Conservation (phyloP, 2,888 invertebrate species). For the Ochropacha duplaris region DNA sequence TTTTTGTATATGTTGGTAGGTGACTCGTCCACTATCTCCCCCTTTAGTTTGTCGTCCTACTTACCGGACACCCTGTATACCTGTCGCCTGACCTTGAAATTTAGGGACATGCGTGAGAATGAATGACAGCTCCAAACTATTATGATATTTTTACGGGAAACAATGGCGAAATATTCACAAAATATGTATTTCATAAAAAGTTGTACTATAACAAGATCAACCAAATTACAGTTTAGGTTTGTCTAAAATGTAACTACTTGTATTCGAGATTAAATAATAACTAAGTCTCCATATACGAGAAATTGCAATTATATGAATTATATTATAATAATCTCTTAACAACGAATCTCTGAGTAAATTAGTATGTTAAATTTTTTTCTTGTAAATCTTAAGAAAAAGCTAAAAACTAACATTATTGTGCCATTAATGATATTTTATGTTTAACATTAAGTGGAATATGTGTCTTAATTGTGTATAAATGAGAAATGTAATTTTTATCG, state of each 20-base stretch:
- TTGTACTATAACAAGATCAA: not conserved
- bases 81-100: constrained; percentile 1
- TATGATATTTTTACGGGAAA: not conserved
- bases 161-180: not conserved
- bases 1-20: too few species aligned
- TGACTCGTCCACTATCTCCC: too few species aligned
- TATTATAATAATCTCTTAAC: constrained; percentile 16
- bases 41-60: too few species aligned
- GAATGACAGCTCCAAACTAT: constrained; percentile 2
- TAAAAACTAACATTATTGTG: constrained; percentile 58
- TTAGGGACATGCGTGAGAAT: constrained; percentile 7
- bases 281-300: not conserved
- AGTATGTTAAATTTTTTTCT: constrained; percentile 28
- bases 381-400: constrained; percentile 11
- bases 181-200: not conserved
- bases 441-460: constrained; percentile 34
- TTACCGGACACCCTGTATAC: too few species aligned
- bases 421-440: constrained; percentile 60
- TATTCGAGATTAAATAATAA: not conserved
- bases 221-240: not conserved
- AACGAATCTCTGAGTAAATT: constrained; percentile 23
- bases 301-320: not conserved
- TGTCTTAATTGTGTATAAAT: constrained; percentile 23
- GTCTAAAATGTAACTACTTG: not conserved
- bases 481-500: constrained; percentile 12